These are phyloP conservation scores for Pseudochirops cupreus DNA, from an alignment of 2,797 vertebrate genomes.

Conservation along the genomic window DNA sequence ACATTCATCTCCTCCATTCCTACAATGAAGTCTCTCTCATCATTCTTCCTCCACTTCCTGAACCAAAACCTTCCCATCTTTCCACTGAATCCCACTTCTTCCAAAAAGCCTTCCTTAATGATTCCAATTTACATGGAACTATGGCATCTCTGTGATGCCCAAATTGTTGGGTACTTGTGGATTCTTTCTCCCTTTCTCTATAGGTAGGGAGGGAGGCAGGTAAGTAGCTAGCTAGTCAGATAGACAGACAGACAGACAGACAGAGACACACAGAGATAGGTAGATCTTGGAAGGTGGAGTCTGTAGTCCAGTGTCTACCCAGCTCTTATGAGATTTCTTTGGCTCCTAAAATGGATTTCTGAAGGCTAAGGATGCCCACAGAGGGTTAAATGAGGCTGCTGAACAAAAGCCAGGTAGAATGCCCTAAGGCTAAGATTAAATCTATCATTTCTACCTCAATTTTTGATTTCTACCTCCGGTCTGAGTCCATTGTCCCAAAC, in stretches of 20 bases:
- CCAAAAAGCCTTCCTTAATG: background rate
- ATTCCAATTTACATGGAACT: background rate
- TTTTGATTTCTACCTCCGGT: background rate
- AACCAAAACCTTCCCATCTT: background rate
- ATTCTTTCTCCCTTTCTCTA: background rate
- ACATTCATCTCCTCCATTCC: background rate
- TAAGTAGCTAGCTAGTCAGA: background rate
- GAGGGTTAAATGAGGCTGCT: background rate
- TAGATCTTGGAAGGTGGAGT: background rate
- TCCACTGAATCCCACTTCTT: background rate
- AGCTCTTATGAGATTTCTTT: background rate
- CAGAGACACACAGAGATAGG: background rate
- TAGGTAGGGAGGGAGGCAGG: background rate
- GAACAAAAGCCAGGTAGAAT: background rate
- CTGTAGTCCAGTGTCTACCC: background rate
- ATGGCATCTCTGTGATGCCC: background rate
- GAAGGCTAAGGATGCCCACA: background rate
- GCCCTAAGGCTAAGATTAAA: background rate
- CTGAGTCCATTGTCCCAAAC: background rate
- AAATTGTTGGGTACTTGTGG: background rate
- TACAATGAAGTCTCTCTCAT: background rate
- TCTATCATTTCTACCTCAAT: background rate
- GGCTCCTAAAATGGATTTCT: background rate
- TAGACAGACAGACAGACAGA: background rate
- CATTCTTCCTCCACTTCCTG: background rate